phyloP scores from a whole-genome alignment of 2,888 invertebrate species.

The Leptopilina syphax region DNA sequence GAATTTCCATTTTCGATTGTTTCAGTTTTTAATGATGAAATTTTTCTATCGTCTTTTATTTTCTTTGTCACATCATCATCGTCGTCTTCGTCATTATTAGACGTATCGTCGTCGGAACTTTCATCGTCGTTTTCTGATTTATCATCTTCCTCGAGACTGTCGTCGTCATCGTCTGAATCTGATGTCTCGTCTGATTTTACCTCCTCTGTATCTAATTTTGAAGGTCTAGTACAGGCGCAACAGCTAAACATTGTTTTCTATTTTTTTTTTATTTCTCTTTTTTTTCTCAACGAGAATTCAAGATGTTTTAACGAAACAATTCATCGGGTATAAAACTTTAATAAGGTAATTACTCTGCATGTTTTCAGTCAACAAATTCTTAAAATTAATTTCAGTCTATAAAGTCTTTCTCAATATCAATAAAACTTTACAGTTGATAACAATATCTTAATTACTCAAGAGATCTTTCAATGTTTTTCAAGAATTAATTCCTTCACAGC shows the following conservation, averaged over 20 bases:
- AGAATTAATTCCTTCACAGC: not conserved
- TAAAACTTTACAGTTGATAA: constrained; percentile 36
- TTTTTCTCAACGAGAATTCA: not conserved
- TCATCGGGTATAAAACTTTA: not conserved
- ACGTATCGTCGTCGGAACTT: constrained; percentile 17
- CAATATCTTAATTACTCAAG: constrained; percentile 3
- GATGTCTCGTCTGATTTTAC: constrained; percentile 32
- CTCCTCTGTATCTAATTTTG: constrained; percentile 34
- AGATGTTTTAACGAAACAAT: not conserved
- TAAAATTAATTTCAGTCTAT: constrained; percentile 27
- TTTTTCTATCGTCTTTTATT: not conserved
- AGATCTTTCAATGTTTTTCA: not conserved
- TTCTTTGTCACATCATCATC: not conserved
- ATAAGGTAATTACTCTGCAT: constrained; percentile 12
- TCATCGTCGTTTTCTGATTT: constrained; percentile 24
- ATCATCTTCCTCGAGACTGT: constrained; percentile 29
- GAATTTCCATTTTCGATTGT: not conserved
- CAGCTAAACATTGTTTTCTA: constrained; percentile 31
- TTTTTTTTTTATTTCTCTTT: not conserved
- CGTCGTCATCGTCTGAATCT: constrained; percentile 30
- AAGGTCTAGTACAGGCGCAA: constrained; percentile 37
- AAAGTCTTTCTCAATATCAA: constrained; percentile 34
- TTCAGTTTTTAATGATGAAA: not conserved
- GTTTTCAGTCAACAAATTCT: constrained; percentile 22
- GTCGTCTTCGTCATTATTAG: not conserved